Conservation (phyloP, 2,888 invertebrate genomes). For the Chloroclysta siterata region DNA sequence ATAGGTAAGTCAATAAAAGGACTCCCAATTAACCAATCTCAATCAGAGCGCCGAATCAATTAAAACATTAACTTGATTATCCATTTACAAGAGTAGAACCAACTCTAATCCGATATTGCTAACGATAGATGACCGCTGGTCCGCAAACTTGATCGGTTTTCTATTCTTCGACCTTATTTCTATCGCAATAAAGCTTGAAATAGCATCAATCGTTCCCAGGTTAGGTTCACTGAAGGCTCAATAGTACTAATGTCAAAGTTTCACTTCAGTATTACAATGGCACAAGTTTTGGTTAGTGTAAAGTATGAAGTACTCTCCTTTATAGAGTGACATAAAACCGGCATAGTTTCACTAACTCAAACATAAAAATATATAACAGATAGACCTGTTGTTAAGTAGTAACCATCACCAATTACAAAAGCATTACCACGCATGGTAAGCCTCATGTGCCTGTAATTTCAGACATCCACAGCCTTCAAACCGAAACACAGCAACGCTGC, state of each 20-base stretch:
- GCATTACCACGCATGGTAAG: too few relatives aligned
- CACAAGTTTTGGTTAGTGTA: too few relatives aligned
- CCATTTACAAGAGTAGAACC: slow-evolving; percentile 15
- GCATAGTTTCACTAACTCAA: too few relatives aligned
- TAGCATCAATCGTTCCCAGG: not conserved
- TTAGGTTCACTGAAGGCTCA: slow-evolving; percentile 3
- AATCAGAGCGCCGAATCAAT: slow-evolving; percentile 13
- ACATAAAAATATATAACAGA: too few relatives aligned
- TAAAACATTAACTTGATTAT: slow-evolving; percentile 14
- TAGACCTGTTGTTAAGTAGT: too few relatives aligned
- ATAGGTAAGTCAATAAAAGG: not conserved
- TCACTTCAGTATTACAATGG: not conserved
- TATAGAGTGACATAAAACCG: too few relatives aligned
- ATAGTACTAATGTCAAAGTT: not conserved
- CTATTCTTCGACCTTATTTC: not conserved
- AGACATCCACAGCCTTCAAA: too few relatives aligned
- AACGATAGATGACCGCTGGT: slow-evolving; percentile 37
- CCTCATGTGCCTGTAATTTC: too few relatives aligned
- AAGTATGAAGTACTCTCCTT: too few relatives aligned
- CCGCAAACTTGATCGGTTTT: slow-evolving; percentile 15
- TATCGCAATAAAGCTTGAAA: not conserved
- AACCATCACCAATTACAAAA: too few relatives aligned
- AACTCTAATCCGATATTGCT: slow-evolving; percentile 34
- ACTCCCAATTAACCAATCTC: not conserved
- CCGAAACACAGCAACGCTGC: too few relatives aligned